Conservation (phyloP, 2,888 invertebrate species). For the Sinelater perroti region DNA sequence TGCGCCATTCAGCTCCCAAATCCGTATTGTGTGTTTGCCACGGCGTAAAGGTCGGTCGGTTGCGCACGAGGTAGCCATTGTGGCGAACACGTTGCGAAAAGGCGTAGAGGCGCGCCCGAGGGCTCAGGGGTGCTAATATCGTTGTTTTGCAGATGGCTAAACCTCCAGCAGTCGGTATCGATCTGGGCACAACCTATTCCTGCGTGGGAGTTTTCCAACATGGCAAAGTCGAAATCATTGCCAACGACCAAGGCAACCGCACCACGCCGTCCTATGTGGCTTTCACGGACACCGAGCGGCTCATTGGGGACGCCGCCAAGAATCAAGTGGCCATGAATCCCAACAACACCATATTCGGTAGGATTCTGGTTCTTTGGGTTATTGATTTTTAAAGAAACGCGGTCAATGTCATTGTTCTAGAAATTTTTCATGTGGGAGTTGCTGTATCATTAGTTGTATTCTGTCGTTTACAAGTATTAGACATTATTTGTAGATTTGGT, state of each 20-base stretch:
- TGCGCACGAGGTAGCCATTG: too few relatives aligned
- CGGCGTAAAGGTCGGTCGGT: too few relatives aligned
- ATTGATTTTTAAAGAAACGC: conserved; percentile 4
- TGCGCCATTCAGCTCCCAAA: too few relatives aligned
- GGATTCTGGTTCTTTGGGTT: conserved; percentile 51
- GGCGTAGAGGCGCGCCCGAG: too few relatives aligned
- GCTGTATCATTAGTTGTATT: too few relatives aligned
- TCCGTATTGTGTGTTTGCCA: too few relatives aligned
- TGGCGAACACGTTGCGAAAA: conserved; percentile 6
- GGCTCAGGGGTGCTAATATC: conserved; percentile 1
- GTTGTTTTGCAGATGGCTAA: conserved; percentile 66
- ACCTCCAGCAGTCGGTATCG: conserved; percentile 93
- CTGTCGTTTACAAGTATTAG: too few relatives aligned
- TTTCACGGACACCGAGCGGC: conserved; percentile 84
- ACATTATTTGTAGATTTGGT: too few relatives aligned
- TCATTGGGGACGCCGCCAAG: conserved; percentile 85
- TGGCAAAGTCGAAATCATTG: conserved; percentile 90
- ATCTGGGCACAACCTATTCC: conserved; percentile 95
- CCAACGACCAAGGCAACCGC: conserved; percentile 90
- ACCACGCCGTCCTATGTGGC: conserved; percentile 88
- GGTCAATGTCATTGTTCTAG: too few relatives aligned
- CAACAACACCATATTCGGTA: conserved; percentile 85
- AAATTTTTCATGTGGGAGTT: too few relatives aligned
- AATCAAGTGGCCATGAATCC: conserved; percentile 90
- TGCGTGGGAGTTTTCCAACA: conserved; percentile 94